Conservation (phyloP, 2,113 vertebrate genomes). For the Tor tambroides region DNA sequence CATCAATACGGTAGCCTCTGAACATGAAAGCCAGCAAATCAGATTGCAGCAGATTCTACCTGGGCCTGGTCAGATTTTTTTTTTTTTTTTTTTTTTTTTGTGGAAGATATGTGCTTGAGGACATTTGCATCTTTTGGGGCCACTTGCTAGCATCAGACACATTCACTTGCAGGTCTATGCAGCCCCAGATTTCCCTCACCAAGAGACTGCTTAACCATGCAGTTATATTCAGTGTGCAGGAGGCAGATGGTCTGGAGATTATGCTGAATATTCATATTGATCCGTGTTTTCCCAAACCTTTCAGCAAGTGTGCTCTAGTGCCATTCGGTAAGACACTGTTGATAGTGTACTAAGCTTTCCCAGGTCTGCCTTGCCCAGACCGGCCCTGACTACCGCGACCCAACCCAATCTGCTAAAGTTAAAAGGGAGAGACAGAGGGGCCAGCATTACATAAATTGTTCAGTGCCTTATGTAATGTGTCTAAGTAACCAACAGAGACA, state of each 20-base stretch:
- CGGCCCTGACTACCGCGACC: conserved; percentile 17
- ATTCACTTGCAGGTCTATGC: conserved; percentile 22
- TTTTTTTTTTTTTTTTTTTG: too few relatives aligned
- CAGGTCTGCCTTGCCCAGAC: conserved; percentile 39
- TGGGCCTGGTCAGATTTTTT: too few relatives aligned
- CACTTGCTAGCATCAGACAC: neutral
- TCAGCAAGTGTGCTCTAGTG: conserved; percentile 47
- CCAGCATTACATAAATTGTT: conserved; percentile 50
- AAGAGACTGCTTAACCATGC: conserved; percentile 48
- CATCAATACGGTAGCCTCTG: neutral
- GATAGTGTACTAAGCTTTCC: conserved; percentile 41
- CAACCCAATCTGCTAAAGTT: conserved; percentile 45
- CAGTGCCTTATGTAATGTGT: conserved; percentile 50
- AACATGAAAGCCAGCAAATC: neutral
- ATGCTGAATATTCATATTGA: conserved; percentile 60
- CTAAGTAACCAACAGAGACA: conserved; percentile 45
- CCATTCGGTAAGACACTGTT: conserved; percentile 51
- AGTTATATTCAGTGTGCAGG: conserved; percentile 52
- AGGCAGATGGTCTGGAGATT: conserved; percentile 57
- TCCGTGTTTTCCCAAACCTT: conserved; percentile 52
- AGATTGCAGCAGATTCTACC: neutral
- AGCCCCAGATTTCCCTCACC: conserved; percentile 38
- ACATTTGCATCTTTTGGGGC: neutral
- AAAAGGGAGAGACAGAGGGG: conserved; percentile 43
- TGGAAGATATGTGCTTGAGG: neutral